Base-by-base conservation (phyloP, 2,888 invertebrate genomes). In the Flexamia atlantica region DNA sequence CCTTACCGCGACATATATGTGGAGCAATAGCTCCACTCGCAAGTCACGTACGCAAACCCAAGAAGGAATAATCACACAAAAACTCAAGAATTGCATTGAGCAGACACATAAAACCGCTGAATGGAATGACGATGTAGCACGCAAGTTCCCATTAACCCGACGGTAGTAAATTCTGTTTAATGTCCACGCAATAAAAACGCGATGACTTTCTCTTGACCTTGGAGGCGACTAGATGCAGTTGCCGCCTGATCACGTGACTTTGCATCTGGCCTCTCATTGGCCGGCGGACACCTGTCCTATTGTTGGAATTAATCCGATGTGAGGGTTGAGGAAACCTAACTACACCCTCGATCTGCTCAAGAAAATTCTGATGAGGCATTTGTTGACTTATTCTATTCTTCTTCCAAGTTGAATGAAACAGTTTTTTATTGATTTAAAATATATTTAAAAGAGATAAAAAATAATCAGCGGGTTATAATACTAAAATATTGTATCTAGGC, bases 51-150 rank as follows among this genome's bases (percentile, higher is more conserved):
- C 2, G 50, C 12, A 50, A 50, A 36, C 5, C 2, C 12, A 3
- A 50, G 50, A 12, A 50, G 36, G 9, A 3, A 50, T 50, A 3
- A 50, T 50, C 50, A 50, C 9, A 50, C 50, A 50, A 3, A n/a
- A 50, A 20, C 23, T 12, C 2, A 12, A 36, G 36, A 36, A 4
- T 36, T 36, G 36, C 36, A 9, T 36, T 36, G 36, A 10, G 68
- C 68, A 70, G 70, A 70, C 40, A 40, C 70, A 40, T 70, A 40
- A 68, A 70, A 70, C 70, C 36, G 40, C 70, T 40, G 70, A 70
- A 36, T 36, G 40, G 40, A 40, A 70, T 36, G 40, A 32, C 70
- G 40, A 70, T 70, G 40, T 36, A 36, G 25, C 36, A 70, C 40
- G 64, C 64, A 30, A 64, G 64, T 64, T 64, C 64, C 30, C 17